Evolutionary conservation across 2,797 vertebrate species (phyloP).

Genomic region (Darevskia mixta): DNA sequence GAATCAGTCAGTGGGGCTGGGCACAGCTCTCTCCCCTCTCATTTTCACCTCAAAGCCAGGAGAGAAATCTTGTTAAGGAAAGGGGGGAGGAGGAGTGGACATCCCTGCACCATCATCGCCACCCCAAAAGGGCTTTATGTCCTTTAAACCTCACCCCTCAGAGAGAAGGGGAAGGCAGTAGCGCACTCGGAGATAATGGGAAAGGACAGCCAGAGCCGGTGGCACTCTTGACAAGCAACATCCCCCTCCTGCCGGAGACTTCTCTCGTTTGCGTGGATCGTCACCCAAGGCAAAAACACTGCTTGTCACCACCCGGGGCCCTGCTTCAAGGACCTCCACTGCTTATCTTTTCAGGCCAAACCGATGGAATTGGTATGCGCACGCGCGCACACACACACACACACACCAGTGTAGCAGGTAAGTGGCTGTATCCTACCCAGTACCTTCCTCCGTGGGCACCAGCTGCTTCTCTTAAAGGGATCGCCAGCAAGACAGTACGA

Average conservation of each 20-base stretch:
- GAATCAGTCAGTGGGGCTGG: neutral
- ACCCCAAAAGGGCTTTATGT: neutral
- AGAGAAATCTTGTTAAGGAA: neutral
- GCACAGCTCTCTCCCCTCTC: conserved; percentile 2
- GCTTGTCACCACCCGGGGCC: neutral
- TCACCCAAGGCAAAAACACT: neutral
- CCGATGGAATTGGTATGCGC: neutral
- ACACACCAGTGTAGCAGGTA: neutral
- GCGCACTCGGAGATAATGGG: neutral
- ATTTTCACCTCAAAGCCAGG: neutral
- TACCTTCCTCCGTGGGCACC: neutral
- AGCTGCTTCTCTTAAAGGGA: neutral
- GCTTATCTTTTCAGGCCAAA: neutral
- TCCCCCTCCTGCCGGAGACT: neutral
- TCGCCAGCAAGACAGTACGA: neutral
- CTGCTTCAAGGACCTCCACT: neutral
- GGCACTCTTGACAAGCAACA: neutral
- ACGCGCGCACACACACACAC: rapidly evolving
- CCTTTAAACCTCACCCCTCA: too few relatives aligned
- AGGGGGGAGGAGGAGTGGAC: neutral
- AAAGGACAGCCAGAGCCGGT: neutral
- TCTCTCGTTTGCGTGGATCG: neutral
- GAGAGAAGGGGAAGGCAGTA: neutral
- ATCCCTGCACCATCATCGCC: neutral
- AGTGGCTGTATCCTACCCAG: too few relatives aligned